Base-by-base conservation (phyloP, 2,113 vertebrate genomes). In the Archilochus colubris region DNA sequence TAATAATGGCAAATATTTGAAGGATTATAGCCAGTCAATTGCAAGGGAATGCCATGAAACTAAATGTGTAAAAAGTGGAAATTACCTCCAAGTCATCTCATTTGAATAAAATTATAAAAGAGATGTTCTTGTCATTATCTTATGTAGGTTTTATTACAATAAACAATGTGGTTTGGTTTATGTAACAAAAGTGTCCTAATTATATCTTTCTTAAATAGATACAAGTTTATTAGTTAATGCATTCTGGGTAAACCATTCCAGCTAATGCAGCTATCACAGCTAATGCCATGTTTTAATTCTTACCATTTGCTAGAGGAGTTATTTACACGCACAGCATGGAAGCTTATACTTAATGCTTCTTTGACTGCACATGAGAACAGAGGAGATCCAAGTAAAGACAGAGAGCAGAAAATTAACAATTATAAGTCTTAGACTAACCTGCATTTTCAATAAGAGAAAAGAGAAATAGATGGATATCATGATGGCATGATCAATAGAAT, bases 121-220 rank as follows among this genome's bases (percentile, higher is more conserved):
- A 73, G 28, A 67, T 73, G 61, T 69, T 91, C 68, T 86, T 54
- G 82, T 91, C 75, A 91, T 95, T 89, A 87, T 88, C 90, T 87
- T 80, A 86, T 86, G 38, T 53, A 74, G 43, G 31, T 62, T 94
- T 96, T 91, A 86, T 83, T 81, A 86, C 48, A 83, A 95, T 86
- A 91, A 83, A 91, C 62, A 78, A 89, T 50, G 57, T 30, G 48
- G 58, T 74, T 94, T 89, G 16, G 30, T 69, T 91, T 92, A 70
- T 89, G 82, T 91, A 96, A 96, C 62, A 90, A 82, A 95, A 89
- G 81, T 51, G 89, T 91, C 85, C 86, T 95, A 97, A 94, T 96
- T 94, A 92, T 75, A 81, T 74, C 58, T 88, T 89, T 89, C 88
- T 88, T 92, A 95, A 96, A 91, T 30, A 91, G 94, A 82, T 48